A percentile compares a stretch with the other conserved stretches of the same genome.
These are phyloP conservation scores for Hemaris fuciformis DNA, from an alignment of 2,888 invertebrate species.

Conservation along the genomic window DNA sequence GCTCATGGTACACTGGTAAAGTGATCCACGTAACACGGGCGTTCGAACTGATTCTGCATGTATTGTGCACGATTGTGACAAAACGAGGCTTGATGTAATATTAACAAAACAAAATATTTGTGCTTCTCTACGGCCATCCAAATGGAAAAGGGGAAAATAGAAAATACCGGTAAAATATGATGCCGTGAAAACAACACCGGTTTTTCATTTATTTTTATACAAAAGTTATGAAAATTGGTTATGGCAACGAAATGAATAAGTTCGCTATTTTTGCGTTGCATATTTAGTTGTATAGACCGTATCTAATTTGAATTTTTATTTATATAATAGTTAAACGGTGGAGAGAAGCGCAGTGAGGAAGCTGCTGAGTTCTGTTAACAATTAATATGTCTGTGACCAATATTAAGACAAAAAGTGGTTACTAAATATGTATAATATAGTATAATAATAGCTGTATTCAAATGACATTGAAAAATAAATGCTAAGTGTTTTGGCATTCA, in stretches of 20 bases:
- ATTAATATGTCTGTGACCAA: too few relatives aligned
- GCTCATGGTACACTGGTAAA: slow-evolving; percentile 36
- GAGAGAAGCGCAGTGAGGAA: too few relatives aligned
- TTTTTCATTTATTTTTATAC: slow-evolving; percentile 10
- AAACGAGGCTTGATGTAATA: slow-evolving; percentile 51
- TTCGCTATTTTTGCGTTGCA: background rate
- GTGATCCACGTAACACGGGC: slow-evolving; percentile 45
- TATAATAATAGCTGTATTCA: too few relatives aligned
- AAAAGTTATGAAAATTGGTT: background rate
- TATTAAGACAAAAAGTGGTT: too few relatives aligned
- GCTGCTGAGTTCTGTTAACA: too few relatives aligned
- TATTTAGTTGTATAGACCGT: background rate
- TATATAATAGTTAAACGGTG: too few relatives aligned
- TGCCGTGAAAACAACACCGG: background rate
- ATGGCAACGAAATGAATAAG: background rate
- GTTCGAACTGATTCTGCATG: slow-evolving; percentile 41
- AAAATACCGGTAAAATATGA: slow-evolving; percentile 25
- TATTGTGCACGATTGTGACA: slow-evolving; percentile 56
- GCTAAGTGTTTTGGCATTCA: too few relatives aligned
- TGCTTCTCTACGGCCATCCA: slow-evolving; percentile 33
- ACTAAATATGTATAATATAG: too few relatives aligned
- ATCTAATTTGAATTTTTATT: background rate
- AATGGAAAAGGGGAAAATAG: slow-evolving; percentile 31
- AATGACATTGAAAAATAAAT: too few relatives aligned
- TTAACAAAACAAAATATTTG: slow-evolving; percentile 53